phyloP scores from a whole-genome alignment of 2,797 vertebrate species.

The Heterohyrax brucei region DNA sequence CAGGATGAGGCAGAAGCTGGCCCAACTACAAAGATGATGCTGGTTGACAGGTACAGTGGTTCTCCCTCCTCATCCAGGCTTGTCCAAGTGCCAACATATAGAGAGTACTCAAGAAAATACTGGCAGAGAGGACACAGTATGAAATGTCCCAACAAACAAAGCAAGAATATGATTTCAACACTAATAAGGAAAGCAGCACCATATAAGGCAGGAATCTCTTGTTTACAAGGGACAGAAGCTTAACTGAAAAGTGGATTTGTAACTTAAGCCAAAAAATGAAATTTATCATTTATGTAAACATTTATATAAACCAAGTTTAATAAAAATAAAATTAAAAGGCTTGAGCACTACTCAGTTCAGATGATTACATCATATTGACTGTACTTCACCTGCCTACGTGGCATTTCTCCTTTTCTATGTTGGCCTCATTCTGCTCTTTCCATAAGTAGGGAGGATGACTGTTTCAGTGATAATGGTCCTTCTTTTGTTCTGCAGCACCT shows the following conservation, averaged over 20 bases:
- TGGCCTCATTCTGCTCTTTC: constrained; percentile 51
- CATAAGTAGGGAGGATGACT: background rate
- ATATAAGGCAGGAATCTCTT: constrained; percentile 81
- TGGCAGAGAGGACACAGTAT: constrained; percentile 5
- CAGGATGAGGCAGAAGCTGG: background rate
- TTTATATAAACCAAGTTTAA: background rate
- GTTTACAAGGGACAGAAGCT: constrained; percentile 79
- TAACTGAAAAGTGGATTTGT: constrained; percentile 46
- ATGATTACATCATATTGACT: constrained; percentile 34
- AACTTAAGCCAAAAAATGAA: constrained; percentile 69
- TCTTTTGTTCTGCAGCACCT: constrained; percentile 53
- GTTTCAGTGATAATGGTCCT: background rate
- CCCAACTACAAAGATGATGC: background rate
- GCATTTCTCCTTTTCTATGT: background rate
- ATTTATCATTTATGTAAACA: constrained; percentile 68
- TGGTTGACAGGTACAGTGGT: background rate
- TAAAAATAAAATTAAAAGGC: background rate
- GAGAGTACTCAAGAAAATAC: constrained; percentile 60
- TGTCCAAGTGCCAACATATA: background rate
- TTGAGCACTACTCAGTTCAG: constrained; percentile 15
- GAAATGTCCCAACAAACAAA: constrained; percentile 65
- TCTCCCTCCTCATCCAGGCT: background rate
- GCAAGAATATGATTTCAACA: constrained; percentile 67
- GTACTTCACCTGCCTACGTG: constrained; percentile 45
- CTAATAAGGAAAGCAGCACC: constrained; percentile 70